Conservation (phyloP, 2,113 vertebrate genomes). For the Chloropsis cyanopogon region DNA sequence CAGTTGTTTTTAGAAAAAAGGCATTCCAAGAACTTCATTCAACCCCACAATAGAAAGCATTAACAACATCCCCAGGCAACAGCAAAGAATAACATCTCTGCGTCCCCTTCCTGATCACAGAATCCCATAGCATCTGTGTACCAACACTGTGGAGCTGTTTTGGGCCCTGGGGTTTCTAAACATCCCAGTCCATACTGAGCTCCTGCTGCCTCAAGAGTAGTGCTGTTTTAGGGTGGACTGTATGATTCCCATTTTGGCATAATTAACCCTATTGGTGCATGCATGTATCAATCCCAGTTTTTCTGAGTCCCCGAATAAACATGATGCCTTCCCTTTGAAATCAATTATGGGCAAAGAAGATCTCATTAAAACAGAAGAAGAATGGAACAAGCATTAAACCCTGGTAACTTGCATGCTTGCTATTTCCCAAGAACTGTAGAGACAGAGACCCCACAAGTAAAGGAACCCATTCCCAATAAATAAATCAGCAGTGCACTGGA, state of each 20-base stretch:
- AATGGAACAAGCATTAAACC: background rate
- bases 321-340: background rate
- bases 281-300: background rate
- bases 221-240: background rate
- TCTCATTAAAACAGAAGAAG: background rate
- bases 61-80: background rate
- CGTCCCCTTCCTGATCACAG: background rate
- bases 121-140: fast-evolving
- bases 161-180: background rate
- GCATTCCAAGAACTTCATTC: background rate
- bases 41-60: background rate
- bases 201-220: background rate
- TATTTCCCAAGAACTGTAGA: background rate
- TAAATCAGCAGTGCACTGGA: background rate
- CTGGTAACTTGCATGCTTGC: background rate
- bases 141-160: background rate
- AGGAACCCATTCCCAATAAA: background rate
- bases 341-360: background rate
- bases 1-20: background rate
- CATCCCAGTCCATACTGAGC: background rate
- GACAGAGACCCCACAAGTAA: background rate
- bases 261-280: background rate
- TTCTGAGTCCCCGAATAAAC: background rate
- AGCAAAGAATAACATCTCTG: background rate
- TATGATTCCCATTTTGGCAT: background rate